Evolutionary conservation across 1,140 invertebrate genomes (phyloP).

Genomic region (Streblospio benedicti): DNA sequence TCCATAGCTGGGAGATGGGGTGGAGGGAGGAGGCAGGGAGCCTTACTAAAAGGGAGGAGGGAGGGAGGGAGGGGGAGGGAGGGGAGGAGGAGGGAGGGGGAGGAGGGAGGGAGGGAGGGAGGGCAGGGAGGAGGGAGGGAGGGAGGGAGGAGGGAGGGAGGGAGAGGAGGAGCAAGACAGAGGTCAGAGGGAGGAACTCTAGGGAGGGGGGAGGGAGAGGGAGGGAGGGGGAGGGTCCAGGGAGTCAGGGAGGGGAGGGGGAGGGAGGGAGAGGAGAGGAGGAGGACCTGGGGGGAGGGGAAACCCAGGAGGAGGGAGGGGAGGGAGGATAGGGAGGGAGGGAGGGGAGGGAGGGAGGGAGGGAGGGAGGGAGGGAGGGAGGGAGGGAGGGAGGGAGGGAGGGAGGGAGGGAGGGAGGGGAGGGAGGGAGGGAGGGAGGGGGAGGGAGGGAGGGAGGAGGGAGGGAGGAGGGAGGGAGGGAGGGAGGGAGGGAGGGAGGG

Average conservation of each 20-base stretch:
- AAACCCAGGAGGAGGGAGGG: too few species aligned
- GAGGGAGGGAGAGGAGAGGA: background rate
- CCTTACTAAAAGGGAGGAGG: background rate
- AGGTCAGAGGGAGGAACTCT: background rate
- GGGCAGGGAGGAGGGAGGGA: background rate
- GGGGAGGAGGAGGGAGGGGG: constrained; percentile 4
- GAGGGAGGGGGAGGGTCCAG: background rate
- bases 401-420: too few species aligned
- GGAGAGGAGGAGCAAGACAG: constrained; percentile 1
- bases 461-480: constrained; percentile 8
- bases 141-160: constrained; percentile 4
- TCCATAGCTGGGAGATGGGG: background rate
- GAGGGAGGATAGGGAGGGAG: background rate
- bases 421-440: too few species aligned
- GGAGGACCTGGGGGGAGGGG: too few species aligned
- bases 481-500: background rate
- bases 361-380: background rate
- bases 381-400: too few species aligned
- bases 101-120: constrained; percentile 4
- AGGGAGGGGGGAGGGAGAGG: background rate
- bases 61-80: constrained; percentile 17
- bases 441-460: too few species aligned
- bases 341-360: background rate
- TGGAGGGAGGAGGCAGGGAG: background rate
- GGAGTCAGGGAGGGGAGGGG: constrained; percentile 3